Evolutionary conservation across 2,113 vertebrate species (phyloP).

Genomic region (Canis aureus): DNA sequence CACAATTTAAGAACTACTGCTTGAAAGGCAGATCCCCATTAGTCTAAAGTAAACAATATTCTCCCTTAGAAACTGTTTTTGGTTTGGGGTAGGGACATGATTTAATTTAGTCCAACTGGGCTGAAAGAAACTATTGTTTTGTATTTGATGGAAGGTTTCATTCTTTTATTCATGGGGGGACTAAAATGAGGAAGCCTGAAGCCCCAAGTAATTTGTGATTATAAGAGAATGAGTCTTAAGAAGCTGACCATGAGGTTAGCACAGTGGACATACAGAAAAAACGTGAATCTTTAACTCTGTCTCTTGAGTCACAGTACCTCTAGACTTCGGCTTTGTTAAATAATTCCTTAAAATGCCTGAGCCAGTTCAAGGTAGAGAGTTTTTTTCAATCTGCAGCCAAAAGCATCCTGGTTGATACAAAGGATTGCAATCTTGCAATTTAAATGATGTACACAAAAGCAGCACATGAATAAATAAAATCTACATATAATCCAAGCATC

Average conservation of each 20-base stretch:
- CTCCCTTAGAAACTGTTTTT: neutral
- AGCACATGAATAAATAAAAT: neutral
- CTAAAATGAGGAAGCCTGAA: neutral
- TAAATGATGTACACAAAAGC: constrained; percentile 33
- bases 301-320: neutral
- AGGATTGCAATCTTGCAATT: constrained; percentile 17
- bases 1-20: neutral
- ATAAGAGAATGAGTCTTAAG: neutral
- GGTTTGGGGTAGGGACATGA: neutral
- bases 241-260: neutral
- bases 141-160: neutral
- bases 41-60: neutral
- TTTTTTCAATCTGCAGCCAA: neutral
- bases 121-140: neutral
- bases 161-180: neutral
- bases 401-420: neutral
- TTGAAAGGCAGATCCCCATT: neutral
- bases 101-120: neutral
- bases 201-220: constrained; percentile 3
- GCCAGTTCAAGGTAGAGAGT: neutral
- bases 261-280: neutral
- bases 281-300: neutral
- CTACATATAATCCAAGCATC: neutral
- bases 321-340: neutral
- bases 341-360: neutral